phyloP scores from a whole-genome alignment of 2,113 vertebrate genomes.

The Nycticebus coucang region DNA sequence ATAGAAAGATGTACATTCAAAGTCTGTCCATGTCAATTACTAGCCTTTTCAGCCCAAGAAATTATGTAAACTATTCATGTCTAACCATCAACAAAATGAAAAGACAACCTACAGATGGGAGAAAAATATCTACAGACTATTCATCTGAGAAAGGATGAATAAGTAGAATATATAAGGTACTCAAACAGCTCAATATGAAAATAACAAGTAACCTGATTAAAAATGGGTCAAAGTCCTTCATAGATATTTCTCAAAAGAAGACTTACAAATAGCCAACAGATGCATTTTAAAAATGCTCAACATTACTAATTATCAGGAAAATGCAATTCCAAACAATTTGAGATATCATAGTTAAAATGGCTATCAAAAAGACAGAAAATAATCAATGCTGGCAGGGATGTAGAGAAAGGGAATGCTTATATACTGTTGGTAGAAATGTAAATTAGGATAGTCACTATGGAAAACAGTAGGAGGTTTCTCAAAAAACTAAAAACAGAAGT shows the following conservation, averaged over 20 bases:
- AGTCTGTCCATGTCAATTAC: background rate
- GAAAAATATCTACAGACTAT: background rate
- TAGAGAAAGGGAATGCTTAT: background rate
- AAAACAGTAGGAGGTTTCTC: background rate
- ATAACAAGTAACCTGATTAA: too few species aligned
- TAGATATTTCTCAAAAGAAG: too few species aligned
- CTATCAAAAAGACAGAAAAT: background rate
- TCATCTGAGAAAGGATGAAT: background rate
- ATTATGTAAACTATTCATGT: background rate
- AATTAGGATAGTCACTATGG: background rate
- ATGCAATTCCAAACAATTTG: background rate
- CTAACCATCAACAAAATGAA: background rate
- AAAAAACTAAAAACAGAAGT: background rate
- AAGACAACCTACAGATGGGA: background rate
- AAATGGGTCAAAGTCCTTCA: too few species aligned
- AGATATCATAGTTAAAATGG: background rate
- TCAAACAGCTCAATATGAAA: too few species aligned
- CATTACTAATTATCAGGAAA: too few species aligned
- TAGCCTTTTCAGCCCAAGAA: background rate
- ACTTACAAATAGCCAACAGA: too few species aligned
- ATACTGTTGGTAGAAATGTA: background rate
- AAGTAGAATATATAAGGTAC: too few species aligned
- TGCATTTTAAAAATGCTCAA: too few species aligned
- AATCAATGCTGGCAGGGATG: background rate
- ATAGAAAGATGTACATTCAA: background rate